Evolutionary conservation across 2,113 vertebrate genomes (phyloP).

Genomic region (Oenanthe melanoleuca): DNA sequence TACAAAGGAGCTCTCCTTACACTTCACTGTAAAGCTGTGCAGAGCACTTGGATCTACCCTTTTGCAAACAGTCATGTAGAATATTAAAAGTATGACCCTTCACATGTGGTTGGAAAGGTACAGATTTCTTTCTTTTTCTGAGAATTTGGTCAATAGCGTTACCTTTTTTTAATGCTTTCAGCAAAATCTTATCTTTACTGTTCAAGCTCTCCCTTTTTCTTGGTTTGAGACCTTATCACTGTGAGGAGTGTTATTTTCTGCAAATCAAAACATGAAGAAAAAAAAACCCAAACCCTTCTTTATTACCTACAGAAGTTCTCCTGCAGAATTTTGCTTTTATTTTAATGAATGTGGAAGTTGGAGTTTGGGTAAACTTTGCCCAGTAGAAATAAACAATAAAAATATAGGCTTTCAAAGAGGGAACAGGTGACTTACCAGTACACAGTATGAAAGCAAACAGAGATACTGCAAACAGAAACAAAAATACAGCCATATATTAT

Average conservation of each 20-base stretch:
- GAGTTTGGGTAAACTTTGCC: not conserved
- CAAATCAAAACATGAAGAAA: not conserved
- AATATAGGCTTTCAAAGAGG: not conserved
- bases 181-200: not conserved
- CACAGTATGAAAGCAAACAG: not conserved
- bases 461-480: not conserved
- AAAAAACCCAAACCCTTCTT: not conserved
- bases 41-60: not conserved
- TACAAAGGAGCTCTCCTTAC: not conserved
- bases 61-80: not conserved
- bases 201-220: not conserved
- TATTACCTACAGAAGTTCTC: not conserved
- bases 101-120: not conserved
- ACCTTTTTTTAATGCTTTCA: not conserved
- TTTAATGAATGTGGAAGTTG: not conserved
- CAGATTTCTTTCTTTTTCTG: not conserved
- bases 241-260: not conserved
- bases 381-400: not conserved
- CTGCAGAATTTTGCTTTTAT: not conserved
- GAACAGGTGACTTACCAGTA: not conserved
- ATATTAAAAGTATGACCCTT: not conserved
- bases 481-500: not conserved
- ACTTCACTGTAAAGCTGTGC: not conserved
- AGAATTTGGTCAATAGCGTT: not conserved
- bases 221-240: not conserved